Evolutionary conservation across 1,140 invertebrate species (phyloP), one percentile per base, ranked within the genome.

Genomic region (Heliconius eleuchia): DNA sequence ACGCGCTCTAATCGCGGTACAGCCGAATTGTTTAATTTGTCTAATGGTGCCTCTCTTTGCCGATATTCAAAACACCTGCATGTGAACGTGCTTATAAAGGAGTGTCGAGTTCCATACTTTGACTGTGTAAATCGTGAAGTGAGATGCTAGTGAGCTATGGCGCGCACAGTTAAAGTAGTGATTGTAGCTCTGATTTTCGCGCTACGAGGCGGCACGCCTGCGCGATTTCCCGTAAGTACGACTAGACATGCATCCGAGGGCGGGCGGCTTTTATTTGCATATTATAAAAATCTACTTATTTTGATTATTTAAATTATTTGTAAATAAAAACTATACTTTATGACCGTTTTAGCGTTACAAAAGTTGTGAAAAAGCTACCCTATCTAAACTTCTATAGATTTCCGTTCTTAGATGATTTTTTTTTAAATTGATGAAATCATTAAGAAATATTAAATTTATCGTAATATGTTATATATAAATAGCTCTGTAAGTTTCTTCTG

Each of bases 61-160:
- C 74, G 91, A 92, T 94, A 92, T 93, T 91, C 89, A 92, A 92
- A 94, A 83, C 84, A 94, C 92, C 92, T 93, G 92, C 92, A 94
- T 94, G 81, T 75, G 46, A 82, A 86, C 87, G 85, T 79, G 82
- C 81, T 88, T 93, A 93, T 91, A 91, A 87, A 89, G 85, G 80
- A 82, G 85, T 82, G 87, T 78, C 77, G 27, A 74, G 78, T 83
- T 82, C 71, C 55, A 57, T 75, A 55, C 57, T 82, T 76, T 78
- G 82, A 81, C 86, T 85, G 78, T 80, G 52, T 72, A 78, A 77
- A 79, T 78, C 78, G 78, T 85, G 85, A 66, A 78, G 87, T 91
- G 92, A 87, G 80, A 91, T 92, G 90, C 83, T 78, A 88, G 82
- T 78, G 71, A 74, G 80, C 79, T 46, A 92, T 92, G 92, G 85